Percentiles rank a stretch among this genome's conserved stretches.
These are phyloP conservation scores for Drosophila obscura DNA, from an alignment of 1,140 invertebrate species.

Conservation along the genomic window DNA sequence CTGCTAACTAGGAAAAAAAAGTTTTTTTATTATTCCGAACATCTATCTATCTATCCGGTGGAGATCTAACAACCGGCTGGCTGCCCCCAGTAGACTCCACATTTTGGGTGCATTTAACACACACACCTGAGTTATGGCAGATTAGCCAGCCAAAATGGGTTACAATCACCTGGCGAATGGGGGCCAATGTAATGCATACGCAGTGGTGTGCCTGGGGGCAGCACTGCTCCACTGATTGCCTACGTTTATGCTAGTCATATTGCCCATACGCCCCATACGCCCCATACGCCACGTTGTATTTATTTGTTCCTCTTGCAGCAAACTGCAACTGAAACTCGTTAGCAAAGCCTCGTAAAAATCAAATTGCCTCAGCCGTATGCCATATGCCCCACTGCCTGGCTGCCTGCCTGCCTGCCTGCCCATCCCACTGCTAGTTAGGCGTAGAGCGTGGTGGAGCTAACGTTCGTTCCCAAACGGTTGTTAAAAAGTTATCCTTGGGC, in stretches of 20 bases:
- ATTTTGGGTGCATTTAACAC: constrained; percentile 37
- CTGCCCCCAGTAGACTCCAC: not conserved
- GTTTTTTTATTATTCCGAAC: not conserved
- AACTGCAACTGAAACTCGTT: constrained; percentile 70
- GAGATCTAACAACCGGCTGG: not conserved
- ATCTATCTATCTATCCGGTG: not conserved
- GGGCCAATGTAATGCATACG: constrained; percentile 31
- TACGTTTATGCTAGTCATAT: constrained; percentile 38
- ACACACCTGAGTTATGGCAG: constrained; percentile 40
- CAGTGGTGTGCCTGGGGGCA: constrained; percentile 26
- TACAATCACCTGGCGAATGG: constrained; percentile 3
- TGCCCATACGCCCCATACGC: constrained; percentile 58
- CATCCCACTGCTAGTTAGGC: constrained; percentile 21
- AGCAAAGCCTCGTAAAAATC: constrained; percentile 65
- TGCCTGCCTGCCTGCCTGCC: constrained; percentile 1
- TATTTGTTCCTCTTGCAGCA: constrained; percentile 54
- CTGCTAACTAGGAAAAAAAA: not conserved
- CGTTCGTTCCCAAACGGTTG: constrained; percentile 38
- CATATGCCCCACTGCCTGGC: constrained; percentile 23
- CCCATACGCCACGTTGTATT: constrained; percentile 66
- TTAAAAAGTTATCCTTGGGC: constrained; percentile 72
- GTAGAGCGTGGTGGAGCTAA: not conserved
- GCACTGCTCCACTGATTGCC: constrained; percentile 52
- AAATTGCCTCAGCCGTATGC: constrained; percentile 43
- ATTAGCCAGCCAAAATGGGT: constrained; percentile 29